These are phyloP conservation scores for Leuciscus waleckii DNA, from an alignment of 2,797 vertebrate genomes.

Conservation along the genomic window DNA sequence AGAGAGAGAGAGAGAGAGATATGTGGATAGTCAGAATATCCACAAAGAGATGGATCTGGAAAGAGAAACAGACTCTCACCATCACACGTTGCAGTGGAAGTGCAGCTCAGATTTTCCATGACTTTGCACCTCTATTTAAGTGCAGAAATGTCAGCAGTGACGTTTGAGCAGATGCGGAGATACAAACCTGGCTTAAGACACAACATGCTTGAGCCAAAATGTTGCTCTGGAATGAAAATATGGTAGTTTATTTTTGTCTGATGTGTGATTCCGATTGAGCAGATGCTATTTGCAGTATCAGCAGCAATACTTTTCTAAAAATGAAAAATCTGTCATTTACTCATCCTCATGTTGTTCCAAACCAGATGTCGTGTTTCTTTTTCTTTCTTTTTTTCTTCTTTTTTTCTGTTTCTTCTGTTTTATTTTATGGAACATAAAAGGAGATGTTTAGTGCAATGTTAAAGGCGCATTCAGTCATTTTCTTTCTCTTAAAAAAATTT, in stretches of 20 bases:
- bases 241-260: conserved; percentile 31
- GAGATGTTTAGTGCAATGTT: neutral
- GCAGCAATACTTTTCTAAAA: conserved; percentile 12
- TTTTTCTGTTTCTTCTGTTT: neutral
- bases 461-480: neutral
- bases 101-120: conserved; percentile 12
- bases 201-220: neutral
- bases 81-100: conserved; percentile 10
- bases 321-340: neutral
- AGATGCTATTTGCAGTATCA: conserved; percentile 7
- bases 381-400: too few species aligned
- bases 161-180: neutral
- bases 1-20: neutral
- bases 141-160: conserved; percentile 22
- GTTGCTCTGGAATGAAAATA: conserved; percentile 17
- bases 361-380: neutral
- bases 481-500: too few species aligned
- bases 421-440: neutral
- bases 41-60: neutral
- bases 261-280: conserved; percentile 1
- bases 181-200: conserved; percentile 5
- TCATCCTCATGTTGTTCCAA: neutral
- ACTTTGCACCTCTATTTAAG: conserved; percentile 31
- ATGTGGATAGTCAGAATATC: conserved; percentile 20
- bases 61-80: conserved; percentile 17